These are phyloP conservation scores for Pipistrellus nathusii DNA, from an alignment of 2,797 vertebrate genomes.

Conservation along the genomic window DNA sequence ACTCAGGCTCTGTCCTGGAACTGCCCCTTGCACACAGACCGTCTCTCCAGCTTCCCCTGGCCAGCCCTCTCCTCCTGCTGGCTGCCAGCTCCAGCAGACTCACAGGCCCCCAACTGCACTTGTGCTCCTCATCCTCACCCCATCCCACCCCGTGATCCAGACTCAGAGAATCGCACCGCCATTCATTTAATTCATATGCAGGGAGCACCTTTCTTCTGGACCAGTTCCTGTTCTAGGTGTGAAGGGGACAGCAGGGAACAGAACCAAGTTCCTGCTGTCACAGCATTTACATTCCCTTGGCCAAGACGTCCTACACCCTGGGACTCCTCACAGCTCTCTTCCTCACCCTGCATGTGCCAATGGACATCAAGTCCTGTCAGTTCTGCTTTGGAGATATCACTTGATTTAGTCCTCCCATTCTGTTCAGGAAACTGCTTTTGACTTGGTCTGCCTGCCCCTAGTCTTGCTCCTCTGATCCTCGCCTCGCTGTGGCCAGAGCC, in stretches of 20 bases:
- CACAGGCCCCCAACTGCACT: not conserved
- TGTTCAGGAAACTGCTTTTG: not conserved
- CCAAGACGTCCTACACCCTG: not conserved
- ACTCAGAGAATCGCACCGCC: not conserved
- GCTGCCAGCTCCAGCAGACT: not conserved
- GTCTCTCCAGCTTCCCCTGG: not conserved
- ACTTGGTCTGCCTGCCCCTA: not conserved
- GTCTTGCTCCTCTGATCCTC: not conserved
- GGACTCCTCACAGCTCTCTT: not conserved
- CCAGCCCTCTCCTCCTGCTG: not conserved
- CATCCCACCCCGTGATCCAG: rapidly evolving
- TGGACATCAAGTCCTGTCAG: not conserved
- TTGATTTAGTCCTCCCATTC: not conserved
- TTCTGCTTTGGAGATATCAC: not conserved
- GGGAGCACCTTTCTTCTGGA: not conserved
- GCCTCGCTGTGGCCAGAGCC: not conserved
- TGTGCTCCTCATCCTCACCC: not conserved
- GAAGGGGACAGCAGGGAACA: not conserved
- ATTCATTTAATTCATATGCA: not conserved
- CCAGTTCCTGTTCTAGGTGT: not conserved
- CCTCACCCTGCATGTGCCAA: not conserved
- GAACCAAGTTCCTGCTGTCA: not conserved
- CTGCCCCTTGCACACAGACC: not conserved
- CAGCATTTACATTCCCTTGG: not conserved
- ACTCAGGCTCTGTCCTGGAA: not conserved